These are phyloP conservation scores for Eulacestoma nigropectus DNA, from an alignment of 2,113 vertebrate species.

Conservation along the genomic window DNA sequence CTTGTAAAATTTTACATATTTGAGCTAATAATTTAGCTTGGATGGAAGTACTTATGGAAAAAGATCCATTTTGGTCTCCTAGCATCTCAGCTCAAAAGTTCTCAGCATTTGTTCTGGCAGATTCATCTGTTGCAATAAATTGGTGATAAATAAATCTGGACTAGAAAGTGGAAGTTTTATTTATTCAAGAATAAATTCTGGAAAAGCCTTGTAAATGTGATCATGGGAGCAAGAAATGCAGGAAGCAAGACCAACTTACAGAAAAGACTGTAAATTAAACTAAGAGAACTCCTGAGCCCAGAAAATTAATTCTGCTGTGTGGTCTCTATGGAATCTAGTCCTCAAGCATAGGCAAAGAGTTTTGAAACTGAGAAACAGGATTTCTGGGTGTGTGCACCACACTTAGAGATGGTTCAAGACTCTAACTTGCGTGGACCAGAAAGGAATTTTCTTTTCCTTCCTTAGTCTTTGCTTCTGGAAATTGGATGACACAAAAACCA, in stretches of 20 bases:
- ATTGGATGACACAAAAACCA: not conserved
- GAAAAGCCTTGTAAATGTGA: not conserved
- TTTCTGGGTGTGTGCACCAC: not conserved
- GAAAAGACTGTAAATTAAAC: not conserved
- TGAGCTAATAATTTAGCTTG: not conserved
- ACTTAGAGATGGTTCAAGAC: not conserved
- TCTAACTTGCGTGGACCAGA: not conserved
- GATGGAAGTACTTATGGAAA: not conserved
- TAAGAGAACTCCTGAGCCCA: not conserved
- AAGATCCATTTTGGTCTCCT: not conserved
- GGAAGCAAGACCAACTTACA: not conserved
- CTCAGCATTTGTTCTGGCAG: not conserved
- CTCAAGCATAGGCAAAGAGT: not conserved
- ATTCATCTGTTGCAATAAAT: not conserved
- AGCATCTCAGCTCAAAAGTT: not conserved
- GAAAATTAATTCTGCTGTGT: not conserved
- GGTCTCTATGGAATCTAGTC: not conserved
- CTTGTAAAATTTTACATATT: not conserved
- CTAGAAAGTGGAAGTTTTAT: not conserved
- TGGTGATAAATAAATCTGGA: not conserved
- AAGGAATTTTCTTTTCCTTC: not conserved
- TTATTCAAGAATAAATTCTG: not conserved
- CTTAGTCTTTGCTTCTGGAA: not conserved
- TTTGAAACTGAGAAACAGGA: not conserved
- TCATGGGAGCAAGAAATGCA: not conserved